Base-by-base conservation (phyloP, 2,888 invertebrate genomes). In the Cheilosia vulpina region DNA sequence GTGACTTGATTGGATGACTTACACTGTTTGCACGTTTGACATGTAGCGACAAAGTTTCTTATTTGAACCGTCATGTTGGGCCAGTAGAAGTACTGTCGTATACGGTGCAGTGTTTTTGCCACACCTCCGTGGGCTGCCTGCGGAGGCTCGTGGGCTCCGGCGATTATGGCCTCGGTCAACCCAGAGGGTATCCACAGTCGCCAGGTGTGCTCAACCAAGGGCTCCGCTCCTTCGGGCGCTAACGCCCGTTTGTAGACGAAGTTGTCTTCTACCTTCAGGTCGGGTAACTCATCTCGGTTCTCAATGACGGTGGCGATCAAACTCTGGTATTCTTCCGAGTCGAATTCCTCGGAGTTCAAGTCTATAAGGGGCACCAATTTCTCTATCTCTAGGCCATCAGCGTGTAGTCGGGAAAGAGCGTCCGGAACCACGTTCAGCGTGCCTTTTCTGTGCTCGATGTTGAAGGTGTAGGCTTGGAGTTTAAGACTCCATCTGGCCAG, bases 401-500 rank as follows among this genome's bases (percentile, higher is more conserved):
- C 15, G 41, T 53, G 43, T 2, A 55, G 19, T 13, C 78, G 31
- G 1, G 60, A 71, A 21, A 62, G 27, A 0, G 34, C 17, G 17
- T 69, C 53, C 1, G 55, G 62, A 0, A 63, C 60, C 2, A 77
- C 31, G 15, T 60, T 69, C 11, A 58, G 24, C 0, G 83, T 80
- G 0, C 89, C 89, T 58, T 87, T 89, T n/a, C 90, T 78, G 66
- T 90, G 89, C 7, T 84, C 79, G 1, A 87, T 82, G 1, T 60
- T 17, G 68, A 71, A 34, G 87, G 81, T 78, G 62, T 62, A 90
- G 83, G 50, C 78, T 55, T 87, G 87, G 2, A 87, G 27, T 19
- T 78, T 65, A 3, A 87, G 19, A 1, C 80, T 73, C 87, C 87
- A 90, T 6, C 88, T 27, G 1, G 89, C 89, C 31, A 90, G 60